Evolutionary conservation across 92 coral and sea anemone species (phyloP).

Genomic region (Phenganax stokvisi): DNA sequence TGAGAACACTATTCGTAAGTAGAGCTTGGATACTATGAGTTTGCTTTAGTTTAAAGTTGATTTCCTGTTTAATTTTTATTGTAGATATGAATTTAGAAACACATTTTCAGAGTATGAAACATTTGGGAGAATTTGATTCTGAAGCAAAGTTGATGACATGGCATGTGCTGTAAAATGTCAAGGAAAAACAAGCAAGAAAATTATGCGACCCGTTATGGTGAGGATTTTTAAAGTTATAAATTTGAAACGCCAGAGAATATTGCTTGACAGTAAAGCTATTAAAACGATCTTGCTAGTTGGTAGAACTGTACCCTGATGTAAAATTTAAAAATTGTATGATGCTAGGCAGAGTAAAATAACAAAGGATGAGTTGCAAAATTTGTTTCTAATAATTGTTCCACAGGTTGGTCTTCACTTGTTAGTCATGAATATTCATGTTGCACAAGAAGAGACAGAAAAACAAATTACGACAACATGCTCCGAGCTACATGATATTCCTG

Average conservation of each 20-base stretch:
- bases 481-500: neutral
- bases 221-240: neutral
- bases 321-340: no score
- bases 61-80: neutral
- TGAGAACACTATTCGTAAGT: neutral
- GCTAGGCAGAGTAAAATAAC: no score
- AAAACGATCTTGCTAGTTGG: no score
- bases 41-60: neutral
- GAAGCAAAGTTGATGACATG: neutral
- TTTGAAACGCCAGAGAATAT: no score
- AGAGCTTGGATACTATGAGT: neutral
- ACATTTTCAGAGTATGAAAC: neutral
- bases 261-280: no score
- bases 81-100: no score
- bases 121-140: neutral
- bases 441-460: constrained; percentile 5
- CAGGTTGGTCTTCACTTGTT: constrained; percentile 17
- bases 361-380: no score
- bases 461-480: neutral
- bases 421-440: neutral
- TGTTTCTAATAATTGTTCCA: neutral
- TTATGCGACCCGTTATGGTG: constrained; percentile 30
- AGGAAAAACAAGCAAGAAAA: constrained; percentile 32
- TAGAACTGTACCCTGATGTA: no score
- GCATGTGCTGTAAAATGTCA: constrained; percentile 2